These are phyloP conservation scores for Sphyrna mokarran DNA, from an alignment of 2,113 vertebrate genomes.

Conservation along the genomic window DNA sequence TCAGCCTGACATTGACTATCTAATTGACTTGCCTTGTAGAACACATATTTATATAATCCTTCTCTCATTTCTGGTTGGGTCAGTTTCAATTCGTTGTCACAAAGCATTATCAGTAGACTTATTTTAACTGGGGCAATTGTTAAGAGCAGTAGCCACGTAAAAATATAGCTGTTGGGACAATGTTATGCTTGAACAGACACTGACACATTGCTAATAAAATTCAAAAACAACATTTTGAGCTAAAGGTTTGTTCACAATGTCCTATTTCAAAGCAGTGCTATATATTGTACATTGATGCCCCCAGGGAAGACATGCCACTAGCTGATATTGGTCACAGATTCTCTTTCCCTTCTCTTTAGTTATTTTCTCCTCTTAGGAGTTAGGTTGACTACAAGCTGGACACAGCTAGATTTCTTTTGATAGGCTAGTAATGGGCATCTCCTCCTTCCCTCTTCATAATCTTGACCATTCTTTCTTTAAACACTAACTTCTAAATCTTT, in stretches of 20 bases:
- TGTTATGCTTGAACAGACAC: not conserved
- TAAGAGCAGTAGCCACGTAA: not conserved
- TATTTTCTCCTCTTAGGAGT: not conserved
- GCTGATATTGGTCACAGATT: not conserved
- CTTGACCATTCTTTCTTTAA: not conserved
- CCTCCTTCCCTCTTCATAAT: not conserved
- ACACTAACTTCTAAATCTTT: not conserved
- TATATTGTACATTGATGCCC: too few relatives aligned
- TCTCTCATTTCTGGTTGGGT: not conserved
- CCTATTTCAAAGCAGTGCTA: too few relatives aligned
- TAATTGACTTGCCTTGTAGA: not conserved
- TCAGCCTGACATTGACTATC: not conserved
- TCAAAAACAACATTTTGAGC: not conserved
- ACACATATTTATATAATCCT: not conserved
- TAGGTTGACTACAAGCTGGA: not conserved
- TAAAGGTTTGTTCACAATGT: not conserved
- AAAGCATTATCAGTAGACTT: not conserved
- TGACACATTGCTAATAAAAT: not conserved
- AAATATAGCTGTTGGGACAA: not conserved
- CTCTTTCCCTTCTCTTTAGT: not conserved
- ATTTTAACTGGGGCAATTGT: not conserved
- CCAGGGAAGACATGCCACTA: too few relatives aligned
- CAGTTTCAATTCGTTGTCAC: constrained; percentile 9
- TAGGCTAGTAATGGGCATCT: not conserved
- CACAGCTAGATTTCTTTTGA: not conserved